A percentile compares a stretch with the other conserved stretches of the same genome.
phyloP scores from a whole-genome alignment of 2,888 invertebrate species.

The Drosophila buzzatii region DNA sequence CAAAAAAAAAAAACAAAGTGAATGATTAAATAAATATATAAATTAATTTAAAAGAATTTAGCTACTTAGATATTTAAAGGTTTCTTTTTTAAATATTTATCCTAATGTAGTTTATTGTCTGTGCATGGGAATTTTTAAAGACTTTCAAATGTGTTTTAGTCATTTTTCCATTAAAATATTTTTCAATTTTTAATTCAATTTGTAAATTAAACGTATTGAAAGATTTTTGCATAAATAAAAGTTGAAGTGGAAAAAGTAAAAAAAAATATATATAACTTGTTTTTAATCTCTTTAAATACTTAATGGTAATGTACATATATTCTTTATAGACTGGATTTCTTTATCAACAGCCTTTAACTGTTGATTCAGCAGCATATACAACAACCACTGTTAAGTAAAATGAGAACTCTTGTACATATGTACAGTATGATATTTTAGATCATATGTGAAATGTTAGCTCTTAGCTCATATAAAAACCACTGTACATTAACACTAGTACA shows the following conservation, averaged over 20 bases:
- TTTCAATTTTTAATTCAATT: slow-evolving; percentile 62
- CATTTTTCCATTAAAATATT: slow-evolving; percentile 46
- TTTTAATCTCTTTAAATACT: background rate
- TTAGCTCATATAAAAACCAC: background rate
- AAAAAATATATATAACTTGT: background rate
- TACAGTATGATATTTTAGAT: no score
- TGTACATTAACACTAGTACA: background rate
- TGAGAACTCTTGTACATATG: no score
- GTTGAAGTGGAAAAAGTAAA: slow-evolving; percentile 60
- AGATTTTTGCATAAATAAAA: slow-evolving; percentile 74
- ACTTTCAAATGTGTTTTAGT: slow-evolving; percentile 59
- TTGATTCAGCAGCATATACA: background rate
- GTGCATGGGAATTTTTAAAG: slow-evolving; percentile 51
- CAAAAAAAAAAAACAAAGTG: slow-evolving; percentile 22
- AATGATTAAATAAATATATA: slow-evolving; percentile 16
- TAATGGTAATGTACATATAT: background rate
- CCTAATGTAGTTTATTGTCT: slow-evolving; percentile 49
- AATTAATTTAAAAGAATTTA: slow-evolving; percentile 27
- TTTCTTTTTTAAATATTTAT: slow-evolving; percentile 57
- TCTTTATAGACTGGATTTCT: background rate
- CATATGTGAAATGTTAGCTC: no score
- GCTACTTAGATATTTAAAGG: slow-evolving; percentile 54
- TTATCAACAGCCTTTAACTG: background rate
- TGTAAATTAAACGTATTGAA: slow-evolving; percentile 68
- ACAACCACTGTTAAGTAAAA: background rate